These are phyloP conservation scores for Phortica variegata DNA, from an alignment of 1,140 invertebrate species.

Conservation along the genomic window DNA sequence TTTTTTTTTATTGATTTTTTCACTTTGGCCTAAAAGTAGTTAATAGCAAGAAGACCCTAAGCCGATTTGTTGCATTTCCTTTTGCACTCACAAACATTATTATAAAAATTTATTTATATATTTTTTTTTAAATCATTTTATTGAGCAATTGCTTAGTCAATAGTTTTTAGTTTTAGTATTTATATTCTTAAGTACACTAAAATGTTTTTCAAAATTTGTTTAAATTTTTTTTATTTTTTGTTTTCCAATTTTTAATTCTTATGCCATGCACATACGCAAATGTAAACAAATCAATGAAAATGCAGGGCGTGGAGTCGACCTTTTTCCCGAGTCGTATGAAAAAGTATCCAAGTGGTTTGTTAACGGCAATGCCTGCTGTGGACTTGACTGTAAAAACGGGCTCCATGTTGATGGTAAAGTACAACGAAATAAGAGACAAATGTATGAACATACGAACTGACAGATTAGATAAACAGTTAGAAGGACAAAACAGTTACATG, in stretches of 20 bases:
- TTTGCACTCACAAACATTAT: too few relatives aligned
- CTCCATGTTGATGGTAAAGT: constrained; percentile 57
- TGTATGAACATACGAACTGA: too few relatives aligned
- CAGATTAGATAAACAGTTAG: background rate
- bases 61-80: too few relatives aligned
- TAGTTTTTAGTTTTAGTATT: too few relatives aligned
- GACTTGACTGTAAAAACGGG: constrained; percentile 56
- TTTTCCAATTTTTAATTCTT: constrained; percentile 23
- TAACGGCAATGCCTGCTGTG: constrained; percentile 57
- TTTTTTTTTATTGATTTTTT: background rate
- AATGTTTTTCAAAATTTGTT: too few relatives aligned
- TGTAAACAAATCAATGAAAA: background rate
- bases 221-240: too few relatives aligned
- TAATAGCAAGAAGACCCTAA: too few relatives aligned
- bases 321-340: constrained; percentile 57
- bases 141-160: too few relatives aligned
- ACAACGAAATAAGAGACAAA: constrained; percentile 24
- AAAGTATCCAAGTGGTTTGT: constrained; percentile 57
- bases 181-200: too few relatives aligned
- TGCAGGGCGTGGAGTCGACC: constrained; percentile 54
- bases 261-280: constrained; percentile 28
- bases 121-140: too few relatives aligned
- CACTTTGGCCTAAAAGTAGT: too few relatives aligned
- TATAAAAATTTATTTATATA: too few relatives aligned
- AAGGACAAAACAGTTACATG: background rate